Base-by-base conservation (phyloP, 2,888 invertebrate species). In the Diloba caeruleocephala region DNA sequence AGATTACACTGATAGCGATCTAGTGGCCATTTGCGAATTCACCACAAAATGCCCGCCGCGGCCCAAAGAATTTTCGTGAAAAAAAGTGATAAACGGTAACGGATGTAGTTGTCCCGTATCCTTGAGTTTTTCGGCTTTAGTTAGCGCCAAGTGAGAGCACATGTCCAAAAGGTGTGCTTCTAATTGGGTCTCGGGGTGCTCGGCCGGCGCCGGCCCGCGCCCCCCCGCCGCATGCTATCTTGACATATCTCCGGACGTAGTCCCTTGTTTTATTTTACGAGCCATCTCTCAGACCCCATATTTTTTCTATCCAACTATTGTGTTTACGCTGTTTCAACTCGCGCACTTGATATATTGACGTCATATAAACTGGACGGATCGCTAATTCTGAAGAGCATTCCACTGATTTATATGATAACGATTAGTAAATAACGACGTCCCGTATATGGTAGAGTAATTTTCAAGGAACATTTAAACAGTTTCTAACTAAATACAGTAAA, bases 101-200 rank as follows among this genome's bases (percentile, higher is more conserved):
- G 89, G 88, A 88, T 89, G 87, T 87, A 72, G 81, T 74, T 82
- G 80, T 81, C 81, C 76, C 79, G 74, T 77, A 82, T 84, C 85
- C 81, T 84, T 84, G 74, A 70, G 80, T 85, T 87, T 89, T 87
- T 84, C 80, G 84, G 82, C 79, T 85, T 86, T 87, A 87, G 89
- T 89, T 89, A 86, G 87, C 83, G 77, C 81, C 86, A 81, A 85
- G 84, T 78, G 83, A 85, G 84, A 89, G 90, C 92, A 92, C 90
- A 90, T 92, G 92, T 90, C 90, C 87, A 85, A 92, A 92, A 92
- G 92, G 92, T 93, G 92, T 92, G 90, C 83, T 84, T 89, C 93
- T 93, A 94, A 94, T 94, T 94, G 93, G 92, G 90, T 86, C 87
- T 84, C 82, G 81, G 80, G 81, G 84, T 79, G 81, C 72, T 70